These are phyloP conservation scores for Ephestia elutella DNA, from an alignment of 1,140 invertebrate species.

Conservation along the genomic window DNA sequence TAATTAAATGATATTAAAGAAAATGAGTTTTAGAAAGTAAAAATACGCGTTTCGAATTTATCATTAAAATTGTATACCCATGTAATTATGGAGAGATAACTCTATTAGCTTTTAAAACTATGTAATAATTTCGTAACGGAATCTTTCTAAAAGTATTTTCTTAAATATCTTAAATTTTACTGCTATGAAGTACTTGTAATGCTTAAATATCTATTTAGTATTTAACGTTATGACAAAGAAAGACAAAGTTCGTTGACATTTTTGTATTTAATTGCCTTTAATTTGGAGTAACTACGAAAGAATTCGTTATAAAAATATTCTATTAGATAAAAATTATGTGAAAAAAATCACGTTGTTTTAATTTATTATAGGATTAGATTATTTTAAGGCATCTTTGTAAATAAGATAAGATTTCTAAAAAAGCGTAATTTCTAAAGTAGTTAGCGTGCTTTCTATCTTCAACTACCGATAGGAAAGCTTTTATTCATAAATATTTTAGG, in stretches of 20 bases:
- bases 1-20: constrained; percentile 5
- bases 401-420: constrained; percentile 23
- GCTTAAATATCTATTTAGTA: background rate
- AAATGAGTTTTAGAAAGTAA: constrained; percentile 9
- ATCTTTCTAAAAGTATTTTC: constrained; percentile 4
- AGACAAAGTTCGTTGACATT: background rate
- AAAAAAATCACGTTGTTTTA: no score
- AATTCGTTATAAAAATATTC: background rate
- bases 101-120: no score
- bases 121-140: background rate
- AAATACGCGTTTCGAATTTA: background rate
- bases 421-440: constrained; percentile 70
- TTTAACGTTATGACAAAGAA: background rate
- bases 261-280: no score
- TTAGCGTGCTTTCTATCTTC: constrained; percentile 42
- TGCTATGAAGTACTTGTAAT: constrained; percentile 3
- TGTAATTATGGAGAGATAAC: no score
- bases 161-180: background rate
- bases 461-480: constrained; percentile 18
- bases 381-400: constrained; percentile 15
- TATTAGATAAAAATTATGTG: no score
- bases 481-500: background rate
- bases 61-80: background rate
- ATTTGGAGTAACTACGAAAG: no score
- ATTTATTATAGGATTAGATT: background rate